Evolutionary conservation across 2,797 vertebrate species (phyloP).

Genomic region (Orestias chungarensis): DNA sequence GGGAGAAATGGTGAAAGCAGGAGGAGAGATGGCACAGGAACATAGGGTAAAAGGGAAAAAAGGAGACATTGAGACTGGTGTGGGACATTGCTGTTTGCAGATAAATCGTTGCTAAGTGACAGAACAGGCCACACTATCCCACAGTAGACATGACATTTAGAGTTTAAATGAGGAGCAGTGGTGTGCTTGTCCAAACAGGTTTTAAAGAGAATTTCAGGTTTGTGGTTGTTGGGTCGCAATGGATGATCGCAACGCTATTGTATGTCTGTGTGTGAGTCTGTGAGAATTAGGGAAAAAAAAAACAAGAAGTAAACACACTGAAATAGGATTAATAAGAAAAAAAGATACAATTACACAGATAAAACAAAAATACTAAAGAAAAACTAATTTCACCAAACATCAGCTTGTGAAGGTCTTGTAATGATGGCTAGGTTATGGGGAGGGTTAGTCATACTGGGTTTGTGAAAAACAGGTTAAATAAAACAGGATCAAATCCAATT

Average conservation of each 20-base stretch:
- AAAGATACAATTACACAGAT: neutral
- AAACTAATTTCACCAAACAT: neutral
- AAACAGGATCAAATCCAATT: neutral
- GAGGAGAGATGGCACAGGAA: constrained; percentile 22
- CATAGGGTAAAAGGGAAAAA: constrained; percentile 14
- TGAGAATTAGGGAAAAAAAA: too few relatives aligned
- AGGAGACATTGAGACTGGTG: constrained; percentile 19
- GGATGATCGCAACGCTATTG: too few relatives aligned
- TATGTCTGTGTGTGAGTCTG: too few relatives aligned
- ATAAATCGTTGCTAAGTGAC: constrained; percentile 51
- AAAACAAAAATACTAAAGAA: neutral
- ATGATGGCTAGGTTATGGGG: neutral
- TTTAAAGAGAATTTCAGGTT: constrained; percentile 30
- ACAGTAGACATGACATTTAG: constrained; percentile 47
- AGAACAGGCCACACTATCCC: constrained; percentile 34
- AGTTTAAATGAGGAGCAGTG: constrained; percentile 50
- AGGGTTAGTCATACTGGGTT: neutral
- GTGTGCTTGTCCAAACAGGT: constrained; percentile 28
- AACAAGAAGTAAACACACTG: too few relatives aligned
- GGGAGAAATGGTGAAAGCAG: constrained; percentile 3
- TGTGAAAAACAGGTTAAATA: neutral
- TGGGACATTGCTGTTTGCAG: constrained; percentile 19
- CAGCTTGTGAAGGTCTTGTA: neutral
- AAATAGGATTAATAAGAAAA: neutral
- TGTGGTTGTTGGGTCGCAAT: constrained; percentile 7